A percentile compares a stretch with the other conserved stretches of the same genome.
Evolutionary conservation across 2,797 vertebrate species (phyloP).

Genomic region (Spondyliosoma cantharus): DNA sequence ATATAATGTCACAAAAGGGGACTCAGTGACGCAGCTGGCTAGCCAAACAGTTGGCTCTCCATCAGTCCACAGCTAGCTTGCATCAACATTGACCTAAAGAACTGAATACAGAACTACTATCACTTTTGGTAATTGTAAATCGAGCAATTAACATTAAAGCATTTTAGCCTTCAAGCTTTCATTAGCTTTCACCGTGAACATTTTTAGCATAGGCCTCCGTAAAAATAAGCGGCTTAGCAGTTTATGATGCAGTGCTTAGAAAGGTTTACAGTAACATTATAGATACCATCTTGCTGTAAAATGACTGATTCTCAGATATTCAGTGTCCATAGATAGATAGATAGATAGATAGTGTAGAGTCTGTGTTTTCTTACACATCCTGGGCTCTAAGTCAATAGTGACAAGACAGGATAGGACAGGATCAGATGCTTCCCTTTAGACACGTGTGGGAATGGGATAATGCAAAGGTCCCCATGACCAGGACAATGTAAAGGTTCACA

Average conservation of each 20-base stretch:
- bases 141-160: neutral
- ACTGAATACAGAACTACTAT: neutral
- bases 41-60: neutral
- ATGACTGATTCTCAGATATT: neutral
- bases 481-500: no score
- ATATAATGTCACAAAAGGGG: neutral
- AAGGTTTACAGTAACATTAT: neutral
- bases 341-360: no score
- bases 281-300: neutral
- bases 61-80: no score
- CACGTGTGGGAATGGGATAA: no score
- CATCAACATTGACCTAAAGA: no score
- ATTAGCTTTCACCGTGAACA: neutral
- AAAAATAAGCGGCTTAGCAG: neutral
- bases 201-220: neutral
- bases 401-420: no score
- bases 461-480: no score
- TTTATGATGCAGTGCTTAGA: neutral
- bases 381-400: no score
- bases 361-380: no score
- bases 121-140: neutral
- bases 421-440: no score
- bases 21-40: neutral
- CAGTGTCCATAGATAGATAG: neutral
- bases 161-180: neutral